These are phyloP conservation scores for Diaphora mendica DNA, from an alignment of 2,888 invertebrate genomes.

Conservation along the genomic window DNA sequence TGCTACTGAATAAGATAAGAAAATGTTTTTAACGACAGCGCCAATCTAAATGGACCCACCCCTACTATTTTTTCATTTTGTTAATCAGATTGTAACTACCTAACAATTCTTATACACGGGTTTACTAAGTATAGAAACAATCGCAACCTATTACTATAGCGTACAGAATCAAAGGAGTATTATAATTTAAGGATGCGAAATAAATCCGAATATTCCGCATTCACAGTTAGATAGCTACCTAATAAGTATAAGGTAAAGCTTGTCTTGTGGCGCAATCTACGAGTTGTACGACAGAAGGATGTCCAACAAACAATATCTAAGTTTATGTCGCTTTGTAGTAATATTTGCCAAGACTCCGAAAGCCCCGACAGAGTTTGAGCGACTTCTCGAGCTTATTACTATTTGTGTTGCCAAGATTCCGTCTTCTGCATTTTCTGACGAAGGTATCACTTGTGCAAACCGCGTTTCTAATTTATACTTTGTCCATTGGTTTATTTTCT, in stretches of 20 bases:
- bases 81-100: background rate
- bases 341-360: constrained; percentile 76
- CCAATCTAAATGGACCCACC: background rate
- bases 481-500: background rate
- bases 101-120: no score
- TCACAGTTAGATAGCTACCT: background rate
- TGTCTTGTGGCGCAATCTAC: constrained; percentile 51
- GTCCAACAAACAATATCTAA: constrained; percentile 79
- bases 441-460: constrained; percentile 43
- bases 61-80: background rate
- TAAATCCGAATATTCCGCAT: background rate
- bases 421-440: constrained; percentile 59
- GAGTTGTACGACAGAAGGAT: constrained; percentile 60
- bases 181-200: background rate
- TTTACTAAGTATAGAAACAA: background rate
- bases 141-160: background rate
- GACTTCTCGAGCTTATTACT: constrained; percentile 80
- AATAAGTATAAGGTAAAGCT: constrained; percentile 29
- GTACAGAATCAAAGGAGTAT: background rate
- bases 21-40: background rate
- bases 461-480: constrained; percentile 7
- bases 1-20: background rate
- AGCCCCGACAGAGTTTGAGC: constrained; percentile 69
- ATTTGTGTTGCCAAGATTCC: constrained; percentile 76
- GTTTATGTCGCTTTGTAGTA: constrained; percentile 77